Percentiles rank a stretch among this genome's conserved stretches.
Evolutionary conservation across 1,140 invertebrate genomes (phyloP).

Genomic region (Drosophila auraria): DNA sequence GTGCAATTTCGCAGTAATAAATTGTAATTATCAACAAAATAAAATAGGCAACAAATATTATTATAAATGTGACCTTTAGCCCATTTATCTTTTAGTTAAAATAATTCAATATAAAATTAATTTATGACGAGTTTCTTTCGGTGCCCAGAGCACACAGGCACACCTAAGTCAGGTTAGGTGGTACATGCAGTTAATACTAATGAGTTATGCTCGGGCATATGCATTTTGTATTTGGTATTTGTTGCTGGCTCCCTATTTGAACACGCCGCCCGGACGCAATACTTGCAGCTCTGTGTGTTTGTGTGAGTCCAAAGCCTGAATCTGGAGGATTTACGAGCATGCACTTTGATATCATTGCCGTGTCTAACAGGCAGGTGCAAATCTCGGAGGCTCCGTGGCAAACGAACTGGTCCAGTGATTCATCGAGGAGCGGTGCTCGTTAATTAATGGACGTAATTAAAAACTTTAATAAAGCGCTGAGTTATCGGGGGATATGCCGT

Average conservation of each 20-base stretch:
- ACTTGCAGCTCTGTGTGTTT: conserved; percentile 33
- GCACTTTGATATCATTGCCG: conserved; percentile 38
- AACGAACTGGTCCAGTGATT: conserved; percentile 13
- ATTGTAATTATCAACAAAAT: no score
- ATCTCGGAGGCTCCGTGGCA: conserved; percentile 25
- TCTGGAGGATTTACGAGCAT: conserved; percentile 52
- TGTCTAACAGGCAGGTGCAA: conserved; percentile 42
- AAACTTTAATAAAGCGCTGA: conserved; percentile 41
- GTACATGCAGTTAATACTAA: conserved; percentile 77
- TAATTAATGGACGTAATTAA: conserved; percentile 59
- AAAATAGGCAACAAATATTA: no score
- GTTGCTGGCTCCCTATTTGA: conserved; percentile 38
- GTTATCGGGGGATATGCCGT: conserved; percentile 7
- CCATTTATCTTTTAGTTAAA: not conserved
- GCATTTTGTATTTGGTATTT: conserved; percentile 52
- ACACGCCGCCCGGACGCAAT: conserved; percentile 39
- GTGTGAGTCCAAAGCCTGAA: conserved; percentile 12
- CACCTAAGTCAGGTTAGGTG: conserved; percentile 26
- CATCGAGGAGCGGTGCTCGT: not conserved
- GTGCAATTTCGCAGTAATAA: no score
- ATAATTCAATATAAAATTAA: not conserved
- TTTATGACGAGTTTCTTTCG: not conserved
- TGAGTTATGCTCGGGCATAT: conserved; percentile 74
- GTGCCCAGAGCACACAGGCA: conserved; percentile 1
- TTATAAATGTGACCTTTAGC: no score